Base-by-base conservation (phyloP, 2,113 vertebrate genomes). In the Todiramphus saurophagus region DNA sequence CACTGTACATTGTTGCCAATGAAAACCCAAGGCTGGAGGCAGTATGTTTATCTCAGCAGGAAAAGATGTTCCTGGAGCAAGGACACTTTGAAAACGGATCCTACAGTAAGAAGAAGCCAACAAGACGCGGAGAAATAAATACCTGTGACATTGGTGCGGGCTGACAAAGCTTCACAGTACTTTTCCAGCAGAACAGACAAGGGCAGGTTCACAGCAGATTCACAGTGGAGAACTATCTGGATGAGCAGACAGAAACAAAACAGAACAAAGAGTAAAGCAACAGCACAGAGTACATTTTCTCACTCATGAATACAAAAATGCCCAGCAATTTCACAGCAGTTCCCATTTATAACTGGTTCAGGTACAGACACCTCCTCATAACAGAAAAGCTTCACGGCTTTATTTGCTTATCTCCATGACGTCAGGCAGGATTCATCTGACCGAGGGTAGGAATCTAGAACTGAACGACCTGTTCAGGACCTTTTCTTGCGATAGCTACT, bases 91-190 rank as follows among this genome's bases (percentile, higher is more conserved):
- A 83, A 94, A 96, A 88, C 2, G 4, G 93, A 96, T 93, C 91
- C 79, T 53, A 12, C 72, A 73, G 87, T 73, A 86, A 94, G 37
- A 74, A 80, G 93, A 91, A 76, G 86, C 78, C 69, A 53, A 53
- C 20, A 87, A 75, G 88, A 91, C 93, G 41, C 1, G 6, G 78
- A 80, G 87, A 88, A 87, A 64, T 78, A 90, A 87, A 95, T 97
- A 98, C 98, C 98, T 98, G 98, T 98, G 88, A 98, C 89, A 79
- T 98, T 98, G 92, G 92, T 70, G 78, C 75, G 91, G 53, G 93
- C 90, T 56, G 96, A 97, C 62, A 98, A 85, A 43, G 95, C 97
- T 94, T 98, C 96, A 43, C 98, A 98, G 96, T 98, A 97, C 53
- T 87, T 97, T 92, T 98, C 96, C 92, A 98, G 97, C 17, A 98